These are phyloP conservation scores for Onychostoma macrolepis DNA, from an alignment of 2,113 vertebrate genomes.

Conservation along the genomic window DNA sequence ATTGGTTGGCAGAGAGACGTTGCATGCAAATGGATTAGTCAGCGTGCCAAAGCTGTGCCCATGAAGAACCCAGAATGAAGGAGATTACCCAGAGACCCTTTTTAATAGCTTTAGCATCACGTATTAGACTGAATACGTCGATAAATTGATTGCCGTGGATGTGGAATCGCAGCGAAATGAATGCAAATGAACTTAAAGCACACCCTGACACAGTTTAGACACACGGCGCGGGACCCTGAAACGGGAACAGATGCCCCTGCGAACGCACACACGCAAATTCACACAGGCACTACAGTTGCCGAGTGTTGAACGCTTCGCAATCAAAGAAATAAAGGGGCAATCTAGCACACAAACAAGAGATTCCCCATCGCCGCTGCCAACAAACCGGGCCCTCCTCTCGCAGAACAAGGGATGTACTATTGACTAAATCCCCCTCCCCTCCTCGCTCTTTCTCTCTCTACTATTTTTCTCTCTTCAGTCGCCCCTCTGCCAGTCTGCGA, in stretches of 20 bases:
- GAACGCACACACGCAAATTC: constrained; percentile 32
- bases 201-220: constrained; percentile 18
- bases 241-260: constrained; percentile 28
- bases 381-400: constrained; percentile 77
- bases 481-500: constrained; percentile 78
- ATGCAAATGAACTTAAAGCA: constrained; percentile 3
- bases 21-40: constrained; percentile 25
- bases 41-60: constrained; percentile 32
- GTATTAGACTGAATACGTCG: constrained; percentile 9
- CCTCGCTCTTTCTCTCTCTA: constrained; percentile 68
- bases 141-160: not conserved
- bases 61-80: constrained; percentile 26
- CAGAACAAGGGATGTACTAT: constrained; percentile 83
- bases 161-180: not conserved
- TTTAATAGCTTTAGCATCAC: constrained; percentile 34
- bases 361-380: constrained; percentile 77
- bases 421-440: constrained; percentile 69
- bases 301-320: constrained; percentile 74
- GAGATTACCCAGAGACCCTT: constrained; percentile 21
- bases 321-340: constrained; percentile 81
- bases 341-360: constrained; percentile 80
- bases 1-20: constrained; percentile 22
- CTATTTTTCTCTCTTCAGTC: constrained; percentile 76
- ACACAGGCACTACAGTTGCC: constrained; percentile 69
- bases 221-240: not conserved